Evolutionary conservation across 2,888 invertebrate genomes (phyloP).

Genomic region (Lasioglossum oenotherae): DNA sequence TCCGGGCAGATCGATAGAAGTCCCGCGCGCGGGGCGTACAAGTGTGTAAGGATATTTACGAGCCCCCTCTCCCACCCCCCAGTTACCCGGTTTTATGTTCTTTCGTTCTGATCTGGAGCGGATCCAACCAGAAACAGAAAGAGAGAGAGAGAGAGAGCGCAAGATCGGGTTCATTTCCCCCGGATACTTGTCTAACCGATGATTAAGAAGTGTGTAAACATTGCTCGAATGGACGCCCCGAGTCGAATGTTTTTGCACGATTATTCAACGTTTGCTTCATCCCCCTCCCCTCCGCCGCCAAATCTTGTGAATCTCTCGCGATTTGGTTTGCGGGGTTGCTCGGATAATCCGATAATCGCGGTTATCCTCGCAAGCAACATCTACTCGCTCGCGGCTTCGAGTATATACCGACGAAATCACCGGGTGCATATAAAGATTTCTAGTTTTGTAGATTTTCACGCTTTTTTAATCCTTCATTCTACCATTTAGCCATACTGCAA

Average conservation of each 20-base stretch:
- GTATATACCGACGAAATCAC: too few species aligned
- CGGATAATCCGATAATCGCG: conserved; percentile 21
- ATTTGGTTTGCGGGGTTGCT: neutral
- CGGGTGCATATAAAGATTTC: too few species aligned
- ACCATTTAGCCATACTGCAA: too few species aligned
- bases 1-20: conserved; percentile 65
- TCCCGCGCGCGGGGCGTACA: conserved; percentile 45
- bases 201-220: conserved; percentile 47
- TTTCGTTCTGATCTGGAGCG: conserved; percentile 43
- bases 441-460: too few species aligned
- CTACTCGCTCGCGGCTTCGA: neutral
- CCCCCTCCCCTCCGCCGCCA: neutral
- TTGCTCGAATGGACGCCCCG: conserved; percentile 21
- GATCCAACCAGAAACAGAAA: conserved; percentile 36
- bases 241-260: conserved; percentile 40
- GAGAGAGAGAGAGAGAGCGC: neutral
- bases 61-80: conserved; percentile 4
- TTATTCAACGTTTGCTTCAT: conserved; percentile 23
- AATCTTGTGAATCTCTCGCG: neutral
- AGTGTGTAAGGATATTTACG: conserved; percentile 67
- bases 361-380: neutral
- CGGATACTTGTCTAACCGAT: conserved; percentile 47
- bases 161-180: conserved; percentile 49
- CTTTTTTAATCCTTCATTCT: too few species aligned
- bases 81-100: conserved; percentile 2